These are phyloP conservation scores for Gymnocheta viridis DNA, from an alignment of 2,888 invertebrate species.

Conservation along the genomic window DNA sequence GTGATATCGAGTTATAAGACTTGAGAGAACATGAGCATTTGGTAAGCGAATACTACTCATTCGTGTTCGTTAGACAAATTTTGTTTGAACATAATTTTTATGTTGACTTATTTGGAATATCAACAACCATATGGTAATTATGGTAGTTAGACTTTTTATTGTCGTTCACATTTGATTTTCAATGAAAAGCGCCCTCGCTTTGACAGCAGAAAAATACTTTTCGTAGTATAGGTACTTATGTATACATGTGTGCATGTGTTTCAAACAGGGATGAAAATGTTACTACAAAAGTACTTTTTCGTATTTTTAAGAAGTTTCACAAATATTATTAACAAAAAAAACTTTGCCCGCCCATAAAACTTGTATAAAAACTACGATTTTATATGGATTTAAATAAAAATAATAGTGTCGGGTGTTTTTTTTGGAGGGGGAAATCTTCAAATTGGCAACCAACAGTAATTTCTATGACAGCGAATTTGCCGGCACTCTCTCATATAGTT, in stretches of 20 bases:
- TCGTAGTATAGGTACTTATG: too few species aligned
- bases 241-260: not conserved
- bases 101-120: conserved; percentile 14
- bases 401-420: too few species aligned
- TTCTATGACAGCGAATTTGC: too few species aligned
- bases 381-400: too few species aligned
- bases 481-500: too few species aligned
- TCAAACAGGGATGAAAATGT: not conserved
- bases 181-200: conserved; percentile 26
- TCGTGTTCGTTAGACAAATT: too few species aligned
- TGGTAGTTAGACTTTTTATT: not conserved
- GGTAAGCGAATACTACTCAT: not conserved
- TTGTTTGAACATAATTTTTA: conserved; percentile 20
- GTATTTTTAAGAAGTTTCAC: not conserved
- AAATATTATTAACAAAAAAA: not conserved
- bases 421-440: too few species aligned
- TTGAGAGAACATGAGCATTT: conserved; percentile 1
- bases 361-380: too few species aligned
- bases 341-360: not conserved
- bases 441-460: too few species aligned
- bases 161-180: conserved; percentile 2
- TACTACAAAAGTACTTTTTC: not conserved
- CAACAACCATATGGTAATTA: conserved; percentile 35
- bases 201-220: not conserved
- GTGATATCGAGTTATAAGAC: not conserved